Percentiles rank a stretch among this genome's conserved stretches.
These are phyloP conservation scores for Saccopteryx bilineata DNA, from an alignment of 2,113 vertebrate species.

Conservation along the genomic window DNA sequence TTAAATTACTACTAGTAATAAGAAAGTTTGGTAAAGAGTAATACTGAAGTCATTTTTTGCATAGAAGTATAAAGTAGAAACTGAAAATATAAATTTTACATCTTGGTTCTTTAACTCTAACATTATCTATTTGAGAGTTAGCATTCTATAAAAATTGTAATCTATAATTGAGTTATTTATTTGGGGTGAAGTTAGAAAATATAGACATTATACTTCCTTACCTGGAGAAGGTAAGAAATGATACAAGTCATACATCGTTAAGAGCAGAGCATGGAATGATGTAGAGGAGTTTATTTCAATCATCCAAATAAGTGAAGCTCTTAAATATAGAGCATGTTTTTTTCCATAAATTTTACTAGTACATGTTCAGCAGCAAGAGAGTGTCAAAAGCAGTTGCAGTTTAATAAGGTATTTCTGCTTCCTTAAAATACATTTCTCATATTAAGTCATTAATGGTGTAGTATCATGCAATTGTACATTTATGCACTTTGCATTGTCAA, in stretches of 20 bases:
- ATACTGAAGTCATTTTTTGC: not conserved
- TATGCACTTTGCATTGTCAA: conserved; percentile 31
- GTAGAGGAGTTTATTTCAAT: not conserved
- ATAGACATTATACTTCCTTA: not conserved
- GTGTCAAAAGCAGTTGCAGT: not conserved
- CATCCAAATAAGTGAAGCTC: not conserved
- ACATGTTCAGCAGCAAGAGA: not conserved
- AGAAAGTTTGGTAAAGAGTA: not conserved
- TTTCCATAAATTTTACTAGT: not conserved
- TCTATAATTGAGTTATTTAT: not conserved
- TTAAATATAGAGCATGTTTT: not conserved
- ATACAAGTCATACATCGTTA: not conserved
- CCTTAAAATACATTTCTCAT: not conserved
- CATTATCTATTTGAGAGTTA: not conserved
- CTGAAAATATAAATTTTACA: not conserved
- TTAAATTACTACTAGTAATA: not conserved
- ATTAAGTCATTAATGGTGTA: conserved; percentile 34
- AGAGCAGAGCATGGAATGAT: not conserved
- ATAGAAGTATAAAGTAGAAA: not conserved
- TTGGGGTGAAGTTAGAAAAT: conserved; percentile 29
- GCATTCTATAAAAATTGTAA: not conserved
- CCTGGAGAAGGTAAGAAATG: not conserved
- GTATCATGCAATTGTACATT: conserved; percentile 40
- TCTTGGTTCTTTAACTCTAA: not conserved
- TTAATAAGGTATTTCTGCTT: conserved; percentile 42